Percentiles rank a stretch among this genome's conserved stretches.
Conservation (phyloP, 2,797 vertebrate species). For the Peromyscus melanophrys region DNA sequence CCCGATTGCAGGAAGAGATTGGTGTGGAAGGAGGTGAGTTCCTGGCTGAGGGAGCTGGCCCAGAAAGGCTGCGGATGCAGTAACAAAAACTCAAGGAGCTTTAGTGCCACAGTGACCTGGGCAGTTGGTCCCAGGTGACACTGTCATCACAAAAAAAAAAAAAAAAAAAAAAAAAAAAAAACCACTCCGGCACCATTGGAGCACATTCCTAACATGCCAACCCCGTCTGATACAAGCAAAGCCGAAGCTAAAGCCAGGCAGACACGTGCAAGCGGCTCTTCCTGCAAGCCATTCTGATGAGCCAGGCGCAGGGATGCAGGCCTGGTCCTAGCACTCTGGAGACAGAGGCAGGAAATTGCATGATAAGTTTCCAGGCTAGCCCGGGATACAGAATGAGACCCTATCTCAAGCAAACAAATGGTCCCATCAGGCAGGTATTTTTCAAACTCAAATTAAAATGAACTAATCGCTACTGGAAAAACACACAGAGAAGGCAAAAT, state of each 20-base stretch:
- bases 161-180: too few species aligned
- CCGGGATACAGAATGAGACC: neutral
- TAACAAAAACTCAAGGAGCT: rapidly evolving
- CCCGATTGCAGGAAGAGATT: rapidly evolving
- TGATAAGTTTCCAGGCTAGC: neutral
- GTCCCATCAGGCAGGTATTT: neutral
- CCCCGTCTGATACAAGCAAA: neutral
- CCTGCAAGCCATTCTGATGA: neutral
- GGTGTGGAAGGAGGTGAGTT: rapidly evolving
- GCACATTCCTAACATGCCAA: rapidly evolving
- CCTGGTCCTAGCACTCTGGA: neutral
- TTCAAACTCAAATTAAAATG: neutral
- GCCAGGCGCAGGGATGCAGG: neutral
- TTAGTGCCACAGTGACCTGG: neutral
- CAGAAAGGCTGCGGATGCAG: rapidly evolving
- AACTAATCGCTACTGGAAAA: conserved; percentile 4
- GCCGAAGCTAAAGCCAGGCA: rapidly evolving
- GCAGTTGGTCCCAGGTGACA: rapidly evolving
- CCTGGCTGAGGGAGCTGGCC: rapidly evolving
- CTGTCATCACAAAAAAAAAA: neutral
- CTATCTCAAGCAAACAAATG: neutral
- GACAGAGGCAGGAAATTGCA: neutral
- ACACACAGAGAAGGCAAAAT: neutral
- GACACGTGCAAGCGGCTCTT: rapidly evolving
- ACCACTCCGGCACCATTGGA: rapidly evolving